Base-by-base conservation (phyloP, 1,140 invertebrate genomes). In the Lysiphlebus fabarum region DNA sequence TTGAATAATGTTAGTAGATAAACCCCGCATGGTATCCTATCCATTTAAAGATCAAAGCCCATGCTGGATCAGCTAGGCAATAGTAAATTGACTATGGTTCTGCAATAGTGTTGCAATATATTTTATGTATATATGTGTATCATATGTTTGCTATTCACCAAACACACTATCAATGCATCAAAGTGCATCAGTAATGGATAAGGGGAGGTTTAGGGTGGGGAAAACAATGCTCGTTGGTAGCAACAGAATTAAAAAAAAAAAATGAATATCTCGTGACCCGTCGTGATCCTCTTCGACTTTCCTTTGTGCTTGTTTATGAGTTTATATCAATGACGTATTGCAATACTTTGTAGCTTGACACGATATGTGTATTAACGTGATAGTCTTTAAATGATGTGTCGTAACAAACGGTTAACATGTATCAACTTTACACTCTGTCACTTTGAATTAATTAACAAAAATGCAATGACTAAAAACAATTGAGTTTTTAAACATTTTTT, bases 91-190 rank as follows among this genome's bases (percentile, higher is more conserved):
- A n/a, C n/a, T n/a, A n/a, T n/a, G n/a, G 17, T 26, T 26, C 4
- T 26, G 17, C 4, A n/a, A n/a, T 26, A 26, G 17, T 26, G 17
- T 26, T 26, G 17, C 43, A 41, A 3, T 41, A 41, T 9, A 4
- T 11, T 41, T 4, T 41, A 41, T 41, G 11, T 41, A 60, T 55
- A 60, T 55, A 59, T 59, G 61, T 69, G 62, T 62, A 67, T n/a
- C n/a, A n/a, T n/a, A n/a, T n/a, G n/a, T n/a, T n/a, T 70, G 67
- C 64, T 66, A 67, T 64, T 65, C 65, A 55, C 55, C 40, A 51
- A n/a, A n/a, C n/a, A n/a, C n/a, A n/a, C n/a, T n/a, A n/a, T n/a
- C n/a, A 40, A 50, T 65, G 65, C 67, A 70, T 72, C 69, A 70
- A 72, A 72, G 70, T 66, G 5, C 61, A 61, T 5, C n/a, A 10